Conservation (phyloP, 2,113 vertebrate genomes). For the Acrocephalus arundinaceus region DNA sequence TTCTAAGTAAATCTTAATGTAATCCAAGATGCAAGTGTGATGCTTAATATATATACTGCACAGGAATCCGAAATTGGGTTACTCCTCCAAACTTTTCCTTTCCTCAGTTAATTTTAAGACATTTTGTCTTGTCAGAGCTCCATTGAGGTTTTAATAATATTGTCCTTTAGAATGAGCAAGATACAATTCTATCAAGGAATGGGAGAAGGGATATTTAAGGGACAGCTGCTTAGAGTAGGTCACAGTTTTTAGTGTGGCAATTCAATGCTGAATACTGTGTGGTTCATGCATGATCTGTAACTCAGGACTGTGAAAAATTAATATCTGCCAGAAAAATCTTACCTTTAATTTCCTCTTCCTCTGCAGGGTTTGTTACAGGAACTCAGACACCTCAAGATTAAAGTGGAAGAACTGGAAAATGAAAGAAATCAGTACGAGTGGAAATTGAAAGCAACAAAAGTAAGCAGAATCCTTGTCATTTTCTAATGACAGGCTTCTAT, state of each 20-base stretch:
- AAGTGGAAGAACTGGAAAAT: slow-evolving; percentile 92
- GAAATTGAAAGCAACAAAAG: slow-evolving; percentile 93
- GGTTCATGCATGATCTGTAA: background rate
- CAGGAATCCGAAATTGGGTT: background rate
- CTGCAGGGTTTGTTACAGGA: slow-evolving; percentile 87
- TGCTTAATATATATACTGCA: background rate
- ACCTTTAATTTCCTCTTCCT: background rate
- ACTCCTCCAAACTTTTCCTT: background rate
- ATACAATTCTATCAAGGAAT: background rate
- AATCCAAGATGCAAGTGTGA: background rate
- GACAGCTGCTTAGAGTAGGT: background rate
- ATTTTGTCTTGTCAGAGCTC: background rate
- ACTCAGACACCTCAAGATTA: slow-evolving; percentile 87
- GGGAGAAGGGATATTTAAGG: background rate
- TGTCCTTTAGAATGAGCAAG: background rate
- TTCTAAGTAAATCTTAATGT: background rate
- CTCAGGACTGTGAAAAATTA: background rate
- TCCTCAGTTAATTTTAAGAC: background rate
- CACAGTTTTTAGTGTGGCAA: background rate
- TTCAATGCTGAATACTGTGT: background rate
- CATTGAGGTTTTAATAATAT: background rate
- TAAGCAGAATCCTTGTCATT: slow-evolving; percentile 63
- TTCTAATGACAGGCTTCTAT: background rate
- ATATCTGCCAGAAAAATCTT: background rate
- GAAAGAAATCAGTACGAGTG: slow-evolving; percentile 91